Evolutionary conservation across 2,888 invertebrate genomes (phyloP), one percentile per base, ranked within the genome.

Genomic region (Dryadula phaetusa): DNA sequence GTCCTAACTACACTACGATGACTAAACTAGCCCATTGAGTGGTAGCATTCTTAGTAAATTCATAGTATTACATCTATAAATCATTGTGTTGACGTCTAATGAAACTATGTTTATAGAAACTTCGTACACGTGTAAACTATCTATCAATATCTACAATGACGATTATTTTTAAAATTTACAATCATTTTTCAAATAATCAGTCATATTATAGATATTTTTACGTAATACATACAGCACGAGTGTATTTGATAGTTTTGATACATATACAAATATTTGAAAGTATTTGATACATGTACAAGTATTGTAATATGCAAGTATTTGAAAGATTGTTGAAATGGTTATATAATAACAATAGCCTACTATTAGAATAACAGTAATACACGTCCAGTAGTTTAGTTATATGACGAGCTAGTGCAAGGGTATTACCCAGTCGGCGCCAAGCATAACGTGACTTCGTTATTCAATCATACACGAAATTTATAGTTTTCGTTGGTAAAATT

Each of bases 381-480:
- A 40, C 8, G 5, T 56, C 56, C 22, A 16, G 40, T 40, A 56
- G 22, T 60, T 42, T 60, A 28, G 42, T 60, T 60, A 32, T 32
- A 46, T 46, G 46, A 18, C 44, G 32, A 32, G 28, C 10, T 46
- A 44, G 56, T 60, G 32, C 28, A 28, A 20, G 60, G 76, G 77
- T 73, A 77, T 74, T 75, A 75, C 76, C 77, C 73, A 65, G 67
- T 32, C 66, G 76, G 79, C 79, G 80, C 77, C 77, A 74, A 64
- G 71, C 62, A 37, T 87, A 75, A 84, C 88, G 88, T 87, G 87
- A 86, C 85, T 82, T 73, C 74, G 80, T 76, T 80, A 81, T 80
- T 79, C 78, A 76, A 74, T 71, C 75, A 71, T 79, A 83, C 84
- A 84, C 84, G 82, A 83, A 85, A 84, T 79, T 80, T 79, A 82